Conservation (phyloP, 2,113 vertebrate genomes). For the Trogon surrucura region DNA sequence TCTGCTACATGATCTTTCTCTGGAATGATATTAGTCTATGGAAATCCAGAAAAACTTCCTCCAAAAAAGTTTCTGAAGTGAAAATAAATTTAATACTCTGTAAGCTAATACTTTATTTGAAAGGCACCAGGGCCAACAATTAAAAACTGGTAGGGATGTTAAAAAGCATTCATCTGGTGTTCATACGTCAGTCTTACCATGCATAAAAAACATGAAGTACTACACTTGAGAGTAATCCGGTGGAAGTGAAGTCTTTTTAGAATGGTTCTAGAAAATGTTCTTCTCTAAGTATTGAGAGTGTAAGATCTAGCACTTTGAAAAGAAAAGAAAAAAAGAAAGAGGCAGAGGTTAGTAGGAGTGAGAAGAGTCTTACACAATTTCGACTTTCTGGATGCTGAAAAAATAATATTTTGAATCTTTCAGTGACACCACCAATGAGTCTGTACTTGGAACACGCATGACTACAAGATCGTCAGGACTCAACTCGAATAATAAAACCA, state of each 20-base stretch:
- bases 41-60: conserved; percentile 22
- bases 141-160: conserved; percentile 1
- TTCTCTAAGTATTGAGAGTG: conserved; percentile 23
- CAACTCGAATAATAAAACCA: conserved; percentile 16
- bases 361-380: conserved; percentile 26
- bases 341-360: conserved; percentile 23
- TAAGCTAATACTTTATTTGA: conserved; percentile 38
- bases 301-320: background rate
- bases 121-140: conserved; percentile 17
- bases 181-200: background rate
- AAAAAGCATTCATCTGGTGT: background rate
- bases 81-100: conserved; percentile 1
- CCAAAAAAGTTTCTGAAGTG: conserved; percentile 1
- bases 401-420: conserved; percentile 39
- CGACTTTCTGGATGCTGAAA: conserved; percentile 35
- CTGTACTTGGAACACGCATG: conserved; percentile 60
- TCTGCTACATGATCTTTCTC: conserved; percentile 16
- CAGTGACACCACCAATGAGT: conserved; percentile 32
- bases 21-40: conserved; percentile 6
- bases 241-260: background rate
- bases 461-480: conserved; percentile 64
- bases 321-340: background rate
- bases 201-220: background rate
- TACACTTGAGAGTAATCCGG: background rate
- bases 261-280: conserved; percentile 30